Conservation (phyloP, 2,888 invertebrate genomes). For the Himalopsyche tibetana region DNA sequence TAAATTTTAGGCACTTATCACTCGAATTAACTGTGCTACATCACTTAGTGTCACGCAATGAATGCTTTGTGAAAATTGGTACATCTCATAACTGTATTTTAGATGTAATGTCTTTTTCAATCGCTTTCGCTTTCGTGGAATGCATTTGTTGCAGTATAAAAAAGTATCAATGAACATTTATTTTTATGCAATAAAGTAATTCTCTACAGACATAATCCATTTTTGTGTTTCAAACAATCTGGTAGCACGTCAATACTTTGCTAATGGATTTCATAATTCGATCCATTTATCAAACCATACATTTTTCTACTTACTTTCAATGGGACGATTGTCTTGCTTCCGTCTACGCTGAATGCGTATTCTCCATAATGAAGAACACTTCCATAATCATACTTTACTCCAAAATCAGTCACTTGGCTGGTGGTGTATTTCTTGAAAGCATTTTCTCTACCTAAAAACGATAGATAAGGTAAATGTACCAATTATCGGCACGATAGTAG, state of each 20-base stretch:
- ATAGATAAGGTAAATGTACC: no score
- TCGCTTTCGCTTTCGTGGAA: not conserved
- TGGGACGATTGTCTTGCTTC: constrained; percentile 81
- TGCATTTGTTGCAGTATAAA: not conserved
- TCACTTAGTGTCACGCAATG: no score
- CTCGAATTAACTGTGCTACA: no score
- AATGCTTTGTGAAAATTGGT: no score
- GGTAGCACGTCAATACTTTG: not conserved
- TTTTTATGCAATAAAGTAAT: not conserved
- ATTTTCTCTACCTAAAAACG: constrained; percentile 72
- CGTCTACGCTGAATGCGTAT: constrained; percentile 83
- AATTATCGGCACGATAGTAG: no score
- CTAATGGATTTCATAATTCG: not conserved
- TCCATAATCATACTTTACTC: constrained; percentile 77
- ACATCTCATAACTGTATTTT: no score
- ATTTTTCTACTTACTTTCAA: constrained; percentile 41
- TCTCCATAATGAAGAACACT: constrained; percentile 81
- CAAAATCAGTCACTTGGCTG: constrained; percentile 75
- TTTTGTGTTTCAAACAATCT: not conserved
- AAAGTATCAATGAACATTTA: not conserved
- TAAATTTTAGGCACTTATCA: no score
- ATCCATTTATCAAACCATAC: not conserved
- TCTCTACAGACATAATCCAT: not conserved
- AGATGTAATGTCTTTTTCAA: no score
- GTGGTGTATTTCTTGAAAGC: constrained; percentile 82